Percentiles rank a stretch among this genome's conserved stretches.
Conservation (phyloP, 1,140 invertebrate species). For the Solen grandis region DNA sequence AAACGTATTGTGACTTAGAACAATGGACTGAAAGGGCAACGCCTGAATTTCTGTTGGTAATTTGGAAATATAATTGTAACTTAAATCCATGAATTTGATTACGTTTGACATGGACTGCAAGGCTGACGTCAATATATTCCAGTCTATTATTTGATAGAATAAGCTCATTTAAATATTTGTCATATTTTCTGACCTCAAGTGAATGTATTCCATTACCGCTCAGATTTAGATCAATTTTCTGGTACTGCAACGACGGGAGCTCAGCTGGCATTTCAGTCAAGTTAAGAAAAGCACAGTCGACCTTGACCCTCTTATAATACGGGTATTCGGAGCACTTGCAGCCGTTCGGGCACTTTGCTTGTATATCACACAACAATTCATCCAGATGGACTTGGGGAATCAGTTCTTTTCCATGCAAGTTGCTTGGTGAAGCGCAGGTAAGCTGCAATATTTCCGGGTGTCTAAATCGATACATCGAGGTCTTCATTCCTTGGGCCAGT, state of each 20-base stretch:
- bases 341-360: constrained; percentile 51
- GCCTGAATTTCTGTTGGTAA: constrained; percentile 20
- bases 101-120: constrained; percentile 17
- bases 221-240: constrained; percentile 52
- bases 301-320: constrained; percentile 21
- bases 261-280: constrained; percentile 44
- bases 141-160: constrained; percentile 55
- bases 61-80: neutral
- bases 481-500: constrained; percentile 21
- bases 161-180: constrained; percentile 37
- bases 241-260: constrained; percentile 29
- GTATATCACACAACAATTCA: constrained; percentile 59
- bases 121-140: neutral
- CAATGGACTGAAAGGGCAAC: constrained; percentile 23
- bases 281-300: constrained; percentile 50
- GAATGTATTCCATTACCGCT: constrained; percentile 49
- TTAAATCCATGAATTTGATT: constrained; percentile 29
- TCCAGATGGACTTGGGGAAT: constrained; percentile 51
- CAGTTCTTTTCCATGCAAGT: constrained; percentile 35
- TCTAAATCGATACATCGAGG: constrained; percentile 52
- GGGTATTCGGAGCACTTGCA: constrained; percentile 59
- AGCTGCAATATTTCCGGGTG: constrained; percentile 25
- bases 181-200: constrained; percentile 52
- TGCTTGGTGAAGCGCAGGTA: constrained; percentile 41
- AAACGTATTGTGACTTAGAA: constrained; percentile 2